Evolutionary conservation across 1,140 invertebrate species (phyloP).

Genomic region (Ctenoplectra terminalis): DNA sequence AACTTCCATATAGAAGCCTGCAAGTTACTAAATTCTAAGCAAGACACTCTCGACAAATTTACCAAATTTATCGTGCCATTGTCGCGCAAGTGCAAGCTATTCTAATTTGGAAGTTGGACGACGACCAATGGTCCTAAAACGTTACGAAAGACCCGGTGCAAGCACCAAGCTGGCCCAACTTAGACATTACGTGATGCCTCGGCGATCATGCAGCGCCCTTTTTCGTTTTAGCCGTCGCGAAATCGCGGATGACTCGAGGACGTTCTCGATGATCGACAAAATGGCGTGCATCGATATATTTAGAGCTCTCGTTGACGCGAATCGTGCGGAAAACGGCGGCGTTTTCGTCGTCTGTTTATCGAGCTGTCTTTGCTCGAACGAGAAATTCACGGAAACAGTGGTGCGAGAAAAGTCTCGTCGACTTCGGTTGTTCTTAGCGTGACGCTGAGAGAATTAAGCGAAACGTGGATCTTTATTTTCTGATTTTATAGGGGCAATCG

Average conservation of each 20-base stretch:
- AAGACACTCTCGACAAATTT: background rate
- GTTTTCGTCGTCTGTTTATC: background rate
- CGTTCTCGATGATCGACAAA: background rate
- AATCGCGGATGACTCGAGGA: background rate
- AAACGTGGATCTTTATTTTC: background rate
- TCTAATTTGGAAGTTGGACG: slow-evolving; percentile 69
- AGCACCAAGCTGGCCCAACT: slow-evolving; percentile 48
- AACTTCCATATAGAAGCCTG: no score
- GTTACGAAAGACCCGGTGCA: slow-evolving; percentile 60
- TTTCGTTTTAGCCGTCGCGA: background rate
- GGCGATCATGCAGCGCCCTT: slow-evolving; percentile 31
- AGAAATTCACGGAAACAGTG: background rate
- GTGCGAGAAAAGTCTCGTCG: background rate
- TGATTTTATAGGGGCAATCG: background rate
- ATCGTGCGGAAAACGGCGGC: background rate
- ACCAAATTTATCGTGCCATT: background rate
- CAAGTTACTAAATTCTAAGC: no score
- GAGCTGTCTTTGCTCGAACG: background rate
- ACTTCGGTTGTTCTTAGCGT: background rate
- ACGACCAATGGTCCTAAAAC: slow-evolving; percentile 54
- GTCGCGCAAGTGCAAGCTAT: slow-evolving; percentile 3
- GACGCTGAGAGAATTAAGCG: background rate
- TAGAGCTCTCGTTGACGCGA: background rate
- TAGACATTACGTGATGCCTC: slow-evolving; percentile 64
- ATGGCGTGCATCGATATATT: slow-evolving; percentile 7